A percentile compares a stretch with the other conserved stretches of the same genome.
These are phyloP conservation scores for Takifugu flavidus DNA, from an alignment of 2,113 vertebrate genomes.

Conservation along the genomic window DNA sequence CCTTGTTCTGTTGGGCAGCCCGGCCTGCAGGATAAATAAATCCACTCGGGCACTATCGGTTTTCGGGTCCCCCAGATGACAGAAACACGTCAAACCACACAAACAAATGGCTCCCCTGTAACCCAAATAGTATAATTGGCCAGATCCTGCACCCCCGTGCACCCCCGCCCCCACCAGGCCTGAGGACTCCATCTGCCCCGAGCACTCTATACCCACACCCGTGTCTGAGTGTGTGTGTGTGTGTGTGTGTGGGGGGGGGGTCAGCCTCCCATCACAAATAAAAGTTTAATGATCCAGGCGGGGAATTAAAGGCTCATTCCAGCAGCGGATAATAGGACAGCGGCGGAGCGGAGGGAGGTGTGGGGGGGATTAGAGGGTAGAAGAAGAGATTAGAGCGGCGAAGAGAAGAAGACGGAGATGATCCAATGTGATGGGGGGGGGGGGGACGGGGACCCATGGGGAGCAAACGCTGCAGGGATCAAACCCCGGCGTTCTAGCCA, in stretches of 20 bases:
- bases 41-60: conserved; percentile 53
- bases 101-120: conserved; percentile 69
- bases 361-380: too few species aligned
- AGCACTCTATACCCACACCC: conserved; percentile 32
- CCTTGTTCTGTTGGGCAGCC: conserved; percentile 27
- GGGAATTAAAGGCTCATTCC: conserved; percentile 14
- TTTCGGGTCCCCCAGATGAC: conserved; percentile 50
- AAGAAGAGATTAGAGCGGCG: neutral
- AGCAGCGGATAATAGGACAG: conserved; percentile 4
- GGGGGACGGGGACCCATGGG: too few species aligned
- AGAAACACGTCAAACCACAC: conserved; percentile 58
- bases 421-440: too few species aligned
- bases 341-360: neutral
- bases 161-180: conserved; percentile 23
- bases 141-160: conserved; percentile 51
- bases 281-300: conserved; percentile 26
- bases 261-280: conserved; percentile 5
- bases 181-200: conserved; percentile 11
- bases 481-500: too few species aligned
- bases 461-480: too few species aligned
- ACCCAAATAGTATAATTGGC: conserved; percentile 68
- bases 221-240: neutral
- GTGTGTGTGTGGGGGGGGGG: neutral
- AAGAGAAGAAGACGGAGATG: neutral
- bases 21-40: conserved; percentile 64